Evolutionary conservation across 1,140 invertebrate species (phyloP).

Genomic region (Eumeta japonica): DNA sequence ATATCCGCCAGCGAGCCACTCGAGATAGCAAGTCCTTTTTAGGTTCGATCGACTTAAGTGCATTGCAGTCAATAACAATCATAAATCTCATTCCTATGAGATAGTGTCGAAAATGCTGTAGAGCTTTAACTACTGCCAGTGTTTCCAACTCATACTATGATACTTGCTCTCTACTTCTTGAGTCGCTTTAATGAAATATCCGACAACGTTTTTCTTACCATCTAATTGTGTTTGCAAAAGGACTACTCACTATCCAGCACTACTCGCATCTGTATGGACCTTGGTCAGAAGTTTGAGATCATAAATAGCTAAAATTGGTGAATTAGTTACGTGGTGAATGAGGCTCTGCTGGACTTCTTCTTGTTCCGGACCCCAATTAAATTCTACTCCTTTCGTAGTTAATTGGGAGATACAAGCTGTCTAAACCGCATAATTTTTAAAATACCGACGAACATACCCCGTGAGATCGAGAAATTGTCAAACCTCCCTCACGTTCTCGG

Average conservation of each 20-base stretch:
- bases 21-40: constrained; percentile 24
- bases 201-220: constrained; percentile 16
- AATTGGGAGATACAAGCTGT: constrained; percentile 17
- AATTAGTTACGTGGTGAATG: constrained; percentile 7
- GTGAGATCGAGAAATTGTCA: constrained; percentile 24
- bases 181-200: constrained; percentile 24
- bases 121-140: constrained; percentile 21
- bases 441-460: constrained; percentile 27
- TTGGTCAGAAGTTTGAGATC: constrained; percentile 18
- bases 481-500: constrained; percentile 20
- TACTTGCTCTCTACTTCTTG: constrained; percentile 19
- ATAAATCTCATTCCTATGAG: constrained; percentile 30
- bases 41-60: constrained; percentile 17
- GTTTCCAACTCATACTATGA: constrained; percentile 34
- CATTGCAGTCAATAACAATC: constrained; percentile 36
- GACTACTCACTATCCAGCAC: constrained; percentile 20
- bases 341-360: constrained; percentile 1
- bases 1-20: constrained; percentile 24
- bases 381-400: constrained; percentile 11
- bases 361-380: constrained; percentile 3
- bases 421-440: constrained; percentile 16
- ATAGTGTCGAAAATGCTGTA: constrained; percentile 29
- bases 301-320: constrained; percentile 19
- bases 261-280: constrained; percentile 27
- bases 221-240: constrained; percentile 13